Percentiles rank a stretch among this genome's conserved stretches.
Evolutionary conservation across 2,888 invertebrate species (phyloP).

Genomic region (Thumatha senex): DNA sequence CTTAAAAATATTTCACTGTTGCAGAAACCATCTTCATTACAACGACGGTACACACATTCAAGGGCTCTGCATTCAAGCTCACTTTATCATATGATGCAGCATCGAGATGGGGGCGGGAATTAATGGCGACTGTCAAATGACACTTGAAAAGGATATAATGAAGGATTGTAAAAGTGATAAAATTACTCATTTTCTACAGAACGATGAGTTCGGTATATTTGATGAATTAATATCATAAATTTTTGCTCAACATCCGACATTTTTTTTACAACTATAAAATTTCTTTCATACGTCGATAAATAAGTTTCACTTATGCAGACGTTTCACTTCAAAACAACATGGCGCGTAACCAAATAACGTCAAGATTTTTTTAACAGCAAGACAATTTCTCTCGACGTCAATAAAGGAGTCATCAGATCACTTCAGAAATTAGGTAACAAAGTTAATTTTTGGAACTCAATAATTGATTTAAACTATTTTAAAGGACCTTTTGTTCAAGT

Average conservation of each 20-base stretch:
- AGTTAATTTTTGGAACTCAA: no score
- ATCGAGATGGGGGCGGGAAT: slow-evolving; percentile 38
- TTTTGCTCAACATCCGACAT: slow-evolving; percentile 11
- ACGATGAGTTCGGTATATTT: slow-evolving; percentile 11
- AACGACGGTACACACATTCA: slow-evolving; percentile 14
- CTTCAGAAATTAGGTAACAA: no score
- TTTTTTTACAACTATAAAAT: slow-evolving; percentile 3
- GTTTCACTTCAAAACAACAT: no score
- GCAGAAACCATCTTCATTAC: slow-evolving; percentile 17
- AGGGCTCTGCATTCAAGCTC: slow-evolving; percentile 36
- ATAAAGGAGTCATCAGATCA: no score
- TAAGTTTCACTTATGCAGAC: no score
- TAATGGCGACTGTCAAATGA: slow-evolving; percentile 48
- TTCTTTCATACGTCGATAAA: no score
- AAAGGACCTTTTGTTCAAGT: no score
- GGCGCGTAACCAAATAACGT: no score
- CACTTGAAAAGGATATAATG: slow-evolving; percentile 39
- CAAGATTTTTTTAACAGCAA: no score
- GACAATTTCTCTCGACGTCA: no score
- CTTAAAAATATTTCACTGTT: slow-evolving; percentile 6
- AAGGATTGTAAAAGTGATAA: slow-evolving; percentile 35
- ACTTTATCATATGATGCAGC: slow-evolving; percentile 35
- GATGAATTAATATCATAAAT: slow-evolving; percentile 9
- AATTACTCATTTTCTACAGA: slow-evolving; percentile 28
- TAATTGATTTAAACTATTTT: no score